These are phyloP conservation scores for Vulpes lagopus DNA, from an alignment of 2,113 vertebrate genomes.

Conservation along the genomic window DNA sequence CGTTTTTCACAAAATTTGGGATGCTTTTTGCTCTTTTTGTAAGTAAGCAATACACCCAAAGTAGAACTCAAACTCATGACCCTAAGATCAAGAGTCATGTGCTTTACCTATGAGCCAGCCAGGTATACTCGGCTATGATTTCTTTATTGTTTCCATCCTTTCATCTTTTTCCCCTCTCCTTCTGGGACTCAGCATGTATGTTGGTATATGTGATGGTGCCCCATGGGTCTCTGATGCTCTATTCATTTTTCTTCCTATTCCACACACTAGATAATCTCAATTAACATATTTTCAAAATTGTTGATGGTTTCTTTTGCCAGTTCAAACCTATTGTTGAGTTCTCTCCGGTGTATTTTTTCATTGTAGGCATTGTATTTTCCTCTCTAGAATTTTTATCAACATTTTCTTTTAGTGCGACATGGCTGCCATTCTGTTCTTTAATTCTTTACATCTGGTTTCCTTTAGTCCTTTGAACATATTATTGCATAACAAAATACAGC, in stretches of 20 bases:
- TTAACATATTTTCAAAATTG: neutral
- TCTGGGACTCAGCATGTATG: neutral
- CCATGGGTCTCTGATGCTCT: neutral
- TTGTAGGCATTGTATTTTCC: neutral
- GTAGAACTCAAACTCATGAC: neutral
- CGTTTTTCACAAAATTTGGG: neutral
- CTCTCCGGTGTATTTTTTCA: neutral
- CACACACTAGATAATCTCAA: constrained; percentile 16
- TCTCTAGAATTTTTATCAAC: neutral
- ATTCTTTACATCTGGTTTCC: neutral
- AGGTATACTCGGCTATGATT: neutral
- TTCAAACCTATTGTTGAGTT: neutral
- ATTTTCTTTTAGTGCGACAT: constrained; percentile 3
- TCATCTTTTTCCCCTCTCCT: neutral
- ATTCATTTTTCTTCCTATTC: neutral
- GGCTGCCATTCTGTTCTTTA: neutral
- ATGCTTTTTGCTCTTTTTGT: neutral
- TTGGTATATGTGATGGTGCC: neutral
- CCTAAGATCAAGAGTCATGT: neutral
- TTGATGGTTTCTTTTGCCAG: neutral
- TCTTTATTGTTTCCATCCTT: constrained; percentile 18
- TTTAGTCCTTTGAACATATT: neutral
- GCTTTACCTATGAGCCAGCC: neutral
- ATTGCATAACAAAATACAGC: neutral
- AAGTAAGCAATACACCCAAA: neutral